Percentiles rank a stretch among this genome's conserved stretches.
phyloP scores from a whole-genome alignment of 2,888 invertebrate species.

The Nomada hirtipes region DNA sequence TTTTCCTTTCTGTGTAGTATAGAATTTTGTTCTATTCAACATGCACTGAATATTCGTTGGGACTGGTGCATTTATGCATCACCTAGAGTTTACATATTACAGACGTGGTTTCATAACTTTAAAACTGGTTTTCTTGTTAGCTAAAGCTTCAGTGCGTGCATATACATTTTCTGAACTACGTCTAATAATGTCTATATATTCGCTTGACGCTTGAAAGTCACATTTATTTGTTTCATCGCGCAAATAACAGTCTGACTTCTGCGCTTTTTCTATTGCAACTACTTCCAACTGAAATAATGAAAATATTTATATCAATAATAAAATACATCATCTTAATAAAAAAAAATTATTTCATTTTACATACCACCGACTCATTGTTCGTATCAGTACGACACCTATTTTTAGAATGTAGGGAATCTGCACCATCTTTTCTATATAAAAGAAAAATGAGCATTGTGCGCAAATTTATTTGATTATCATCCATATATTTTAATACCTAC shows the following conservation, averaged over 20 bases:
- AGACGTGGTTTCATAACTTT: slow-evolving; percentile 83
- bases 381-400: slow-evolving; percentile 42
- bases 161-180: slow-evolving; percentile 82
- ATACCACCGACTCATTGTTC: slow-evolving; percentile 52
- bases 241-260: slow-evolving; percentile 48
- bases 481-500: neutral
- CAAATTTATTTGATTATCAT: neutral
- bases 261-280: slow-evolving; percentile 43
- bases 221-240: slow-evolving; percentile 52
- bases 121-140: slow-evolving; percentile 82
- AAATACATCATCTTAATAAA: neutral
- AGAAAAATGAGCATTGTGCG: neutral
- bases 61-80: slow-evolving; percentile 28
- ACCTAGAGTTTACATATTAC: slow-evolving; percentile 70
- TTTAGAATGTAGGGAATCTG: slow-evolving; percentile 38
- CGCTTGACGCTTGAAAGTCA: slow-evolving; percentile 79
- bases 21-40: slow-evolving; percentile 19
- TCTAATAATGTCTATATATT: slow-evolving; percentile 82
- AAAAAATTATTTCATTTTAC: slow-evolving; percentile 7
- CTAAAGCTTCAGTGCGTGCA: slow-evolving; percentile 82
- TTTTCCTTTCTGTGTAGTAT: slow-evolving; percentile 8
- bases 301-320: neutral
- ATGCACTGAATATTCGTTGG: slow-evolving; percentile 21
- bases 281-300: slow-evolving; percentile 55
- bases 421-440: slow-evolving; percentile 34